Evolutionary conservation across 2,797 vertebrate species (phyloP), one percentile per base, ranked within the genome.

Genomic region (Sebastes elongatus): DNA sequence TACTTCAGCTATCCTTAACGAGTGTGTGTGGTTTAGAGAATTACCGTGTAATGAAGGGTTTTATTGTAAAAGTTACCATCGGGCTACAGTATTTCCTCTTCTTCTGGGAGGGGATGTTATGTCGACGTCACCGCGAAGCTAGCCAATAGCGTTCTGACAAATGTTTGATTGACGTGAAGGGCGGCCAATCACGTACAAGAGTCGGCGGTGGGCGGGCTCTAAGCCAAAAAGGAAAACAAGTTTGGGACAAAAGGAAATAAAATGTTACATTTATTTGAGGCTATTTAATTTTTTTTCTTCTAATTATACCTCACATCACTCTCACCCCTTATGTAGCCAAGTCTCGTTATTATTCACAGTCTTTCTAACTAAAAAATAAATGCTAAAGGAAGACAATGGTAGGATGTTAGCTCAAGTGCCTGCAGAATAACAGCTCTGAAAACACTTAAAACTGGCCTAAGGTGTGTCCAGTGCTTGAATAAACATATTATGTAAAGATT

Each of bases 191-290:
- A 11, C 1, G 27, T 10, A 3, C 10, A 5, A 6, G 2, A 2
- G 6, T 76, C 30, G 18, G 32, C 38, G 27, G 10, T 56, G 87
- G 95, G 95, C 85, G 93, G 92, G 78, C 49, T 81, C 70, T 71
- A 49, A 53, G 38, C 14, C 11, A 18, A 32, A 86, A 92, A 94
- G 89, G 83, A 96, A 95, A 96, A 96, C 95, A 96, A 95, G 82
- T 93, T 92, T 62, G 67, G 79, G 78, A 91, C 81, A 91, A 92
- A 91, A 85, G 70, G 27, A 56, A 83, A 81, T 76, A 71, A 73
- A 81, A 91, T 87, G 63, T 56, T 25, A 55, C 1, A 55, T 72
- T 68, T 60, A 2, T 64, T 35, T 33, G 5, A 69, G 18, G 49
- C 9, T 10, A 52, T 52, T 52, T 49, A 7, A 56, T 14, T 46